These are phyloP conservation scores for Scolopax bukidnonensis DNA, from an alignment of 2,797 vertebrate species.

Conservation along the genomic window DNA sequence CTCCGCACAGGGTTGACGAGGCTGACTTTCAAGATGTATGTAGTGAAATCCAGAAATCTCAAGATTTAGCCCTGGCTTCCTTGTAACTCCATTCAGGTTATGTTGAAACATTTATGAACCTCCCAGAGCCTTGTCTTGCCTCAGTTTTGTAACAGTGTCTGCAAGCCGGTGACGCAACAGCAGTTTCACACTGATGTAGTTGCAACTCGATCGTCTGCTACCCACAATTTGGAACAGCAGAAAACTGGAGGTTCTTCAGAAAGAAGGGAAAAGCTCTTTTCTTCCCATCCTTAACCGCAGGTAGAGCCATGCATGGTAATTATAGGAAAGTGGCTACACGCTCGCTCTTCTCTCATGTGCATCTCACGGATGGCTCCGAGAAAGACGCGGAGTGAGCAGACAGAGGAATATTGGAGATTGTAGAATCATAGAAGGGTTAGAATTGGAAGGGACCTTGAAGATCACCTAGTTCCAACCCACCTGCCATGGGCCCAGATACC, in stretches of 20 bases:
- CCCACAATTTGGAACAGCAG: not conserved
- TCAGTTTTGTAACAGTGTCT: conserved; percentile 61
- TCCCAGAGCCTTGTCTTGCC: conserved; percentile 19
- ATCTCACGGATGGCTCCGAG: not conserved
- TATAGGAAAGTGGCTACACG: not conserved
- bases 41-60: conserved; percentile 36
- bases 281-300: not conserved
- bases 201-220: not conserved
- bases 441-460: not conserved
- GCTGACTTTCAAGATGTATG: not conserved
- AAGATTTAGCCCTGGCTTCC: conserved; percentile 19
- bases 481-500: not conserved
- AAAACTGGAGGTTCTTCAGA: conserved; percentile 14
- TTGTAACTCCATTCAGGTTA: conserved; percentile 42
- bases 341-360: not conserved
- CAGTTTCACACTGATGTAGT: conserved; percentile 4
- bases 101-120: conserved; percentile 61
- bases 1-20: not conserved
- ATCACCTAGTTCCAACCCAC: not conserved
- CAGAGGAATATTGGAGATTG: not conserved
- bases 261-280: not conserved
- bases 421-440: not conserved
- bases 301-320: conserved; percentile 19
- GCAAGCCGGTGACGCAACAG: conserved; percentile 37
- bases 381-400: not conserved